A percentile compares a stretch with the other conserved stretches of the same genome.
Conservation (phyloP, 2,797 vertebrate genomes). For the Rallus crepitans region DNA sequence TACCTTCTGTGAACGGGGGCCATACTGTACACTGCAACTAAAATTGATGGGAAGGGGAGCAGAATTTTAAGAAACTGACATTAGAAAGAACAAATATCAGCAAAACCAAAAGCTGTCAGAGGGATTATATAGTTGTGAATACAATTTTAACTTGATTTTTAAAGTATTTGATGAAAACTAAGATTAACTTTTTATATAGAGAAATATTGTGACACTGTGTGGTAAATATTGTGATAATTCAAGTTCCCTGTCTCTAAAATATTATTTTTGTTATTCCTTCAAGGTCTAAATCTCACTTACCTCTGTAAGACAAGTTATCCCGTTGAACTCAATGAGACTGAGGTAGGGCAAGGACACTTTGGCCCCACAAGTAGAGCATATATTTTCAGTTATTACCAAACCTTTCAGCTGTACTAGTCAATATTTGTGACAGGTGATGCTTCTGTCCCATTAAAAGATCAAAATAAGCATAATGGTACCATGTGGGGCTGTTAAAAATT, state of each 20-base stretch:
- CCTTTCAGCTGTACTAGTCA: not conserved
- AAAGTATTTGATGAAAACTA: conserved; percentile 73
- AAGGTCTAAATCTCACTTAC: conserved; percentile 65
- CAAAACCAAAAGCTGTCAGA: conserved; percentile 80
- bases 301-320: conserved; percentile 36
- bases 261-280: conserved; percentile 67
- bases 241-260: conserved; percentile 63
- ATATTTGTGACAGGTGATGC: not conserved
- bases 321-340: conserved; percentile 39
- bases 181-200: conserved; percentile 67
- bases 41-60: conserved; percentile 25
- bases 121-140: conserved; percentile 72
- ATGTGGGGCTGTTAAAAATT: conserved; percentile 60
- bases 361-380: conserved; percentile 1
- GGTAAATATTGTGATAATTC: conserved; percentile 71
- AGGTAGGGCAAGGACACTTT: conserved; percentile 36
- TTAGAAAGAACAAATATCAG: conserved; percentile 70
- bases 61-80: conserved; percentile 26
- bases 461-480: conserved; percentile 61
- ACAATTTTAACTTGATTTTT: conserved; percentile 70
- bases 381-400: not conserved
- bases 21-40: conserved; percentile 12
- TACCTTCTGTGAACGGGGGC: conserved; percentile 65
- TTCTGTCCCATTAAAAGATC: conserved; percentile 38
- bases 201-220: conserved; percentile 67